Conservation (phyloP, 2,113 vertebrate species). For the Platichthys flesus region DNA sequence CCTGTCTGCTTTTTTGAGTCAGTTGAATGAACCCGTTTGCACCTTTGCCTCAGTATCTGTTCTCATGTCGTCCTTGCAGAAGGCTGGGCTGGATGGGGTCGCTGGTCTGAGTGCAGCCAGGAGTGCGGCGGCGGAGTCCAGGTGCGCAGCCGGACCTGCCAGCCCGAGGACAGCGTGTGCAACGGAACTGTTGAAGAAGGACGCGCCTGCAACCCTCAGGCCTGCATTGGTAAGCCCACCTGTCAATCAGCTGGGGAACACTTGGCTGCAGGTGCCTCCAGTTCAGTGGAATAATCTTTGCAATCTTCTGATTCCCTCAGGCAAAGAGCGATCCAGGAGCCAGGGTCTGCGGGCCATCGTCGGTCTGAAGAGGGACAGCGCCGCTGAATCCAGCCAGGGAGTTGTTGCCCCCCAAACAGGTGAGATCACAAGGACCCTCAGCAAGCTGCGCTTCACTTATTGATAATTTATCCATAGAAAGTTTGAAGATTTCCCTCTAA, state of each 20-base stretch:
- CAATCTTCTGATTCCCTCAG: slow-evolving; percentile 71
- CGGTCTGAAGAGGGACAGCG: slow-evolving; percentile 88
- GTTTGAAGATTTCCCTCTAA: not conserved
- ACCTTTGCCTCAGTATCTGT: slow-evolving; percentile 4
- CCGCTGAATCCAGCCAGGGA: slow-evolving; percentile 85
- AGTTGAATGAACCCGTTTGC: not conserved
- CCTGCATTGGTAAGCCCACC: slow-evolving; percentile 87
- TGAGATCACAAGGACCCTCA: slow-evolving; percentile 68
- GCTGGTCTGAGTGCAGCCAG: slow-evolving; percentile 95
- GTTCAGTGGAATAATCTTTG: slow-evolving; percentile 13
- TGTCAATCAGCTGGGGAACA: slow-evolving; percentile 15
- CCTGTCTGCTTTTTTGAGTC: not conserved
- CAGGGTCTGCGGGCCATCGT: slow-evolving; percentile 93
- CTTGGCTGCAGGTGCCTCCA: slow-evolving; percentile 3
- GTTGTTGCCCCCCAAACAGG: slow-evolving; percentile 91
- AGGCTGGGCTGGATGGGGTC: slow-evolving; percentile 93
- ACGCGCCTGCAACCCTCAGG: slow-evolving; percentile 93
- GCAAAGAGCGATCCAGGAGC: slow-evolving; percentile 90
- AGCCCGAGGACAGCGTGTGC: slow-evolving; percentile 87
- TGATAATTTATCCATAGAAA: not conserved
- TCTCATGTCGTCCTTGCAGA: slow-evolving; percentile 78
- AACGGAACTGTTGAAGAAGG: slow-evolving; percentile 95
- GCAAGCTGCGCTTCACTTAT: not conserved
- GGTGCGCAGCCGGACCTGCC: slow-evolving; percentile 90
- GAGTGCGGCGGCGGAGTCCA: slow-evolving; percentile 96